phyloP scores from a whole-genome alignment of 2,888 invertebrate genomes.

The Eupithecia abbreviata region DNA sequence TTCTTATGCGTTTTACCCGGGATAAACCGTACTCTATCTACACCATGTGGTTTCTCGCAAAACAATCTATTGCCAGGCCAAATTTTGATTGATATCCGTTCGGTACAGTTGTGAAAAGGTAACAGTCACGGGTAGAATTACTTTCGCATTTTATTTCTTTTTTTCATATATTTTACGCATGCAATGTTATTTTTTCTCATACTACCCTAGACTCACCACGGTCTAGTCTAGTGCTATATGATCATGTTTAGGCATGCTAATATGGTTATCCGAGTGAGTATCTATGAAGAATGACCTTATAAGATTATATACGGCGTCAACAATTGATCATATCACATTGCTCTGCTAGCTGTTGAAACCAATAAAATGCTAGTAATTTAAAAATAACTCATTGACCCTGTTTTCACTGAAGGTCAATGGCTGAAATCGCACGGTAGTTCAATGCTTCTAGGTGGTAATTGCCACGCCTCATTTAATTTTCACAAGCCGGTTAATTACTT shows the following conservation, averaged over 20 bases:
- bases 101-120: neutral
- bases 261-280: neutral
- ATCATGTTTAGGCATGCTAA: no score
- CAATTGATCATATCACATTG: conserved; percentile 11
- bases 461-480: conserved; percentile 32
- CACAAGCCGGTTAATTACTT: conserved; percentile 21
- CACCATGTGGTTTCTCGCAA: neutral
- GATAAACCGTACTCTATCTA: no score
- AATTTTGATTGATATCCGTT: neutral
- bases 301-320: neutral
- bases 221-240: neutral
- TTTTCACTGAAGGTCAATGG: conserved; percentile 31
- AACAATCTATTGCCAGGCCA: neutral
- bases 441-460: conserved; percentile 30
- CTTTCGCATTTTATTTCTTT: neutral
- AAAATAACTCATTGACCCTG: conserved; percentile 31
- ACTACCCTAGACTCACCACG: neutral
- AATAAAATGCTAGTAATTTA: conserved; percentile 22
- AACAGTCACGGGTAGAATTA: neutral
- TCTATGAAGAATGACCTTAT: neutral
- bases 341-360: conserved; percentile 17
- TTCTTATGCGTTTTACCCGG: no score
- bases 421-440: conserved; percentile 29
- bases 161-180: neutral
- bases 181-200: neutral